Evolutionary conservation across 2,888 invertebrate genomes (phyloP).

Genomic region (Pseudococcus longispinus): DNA sequence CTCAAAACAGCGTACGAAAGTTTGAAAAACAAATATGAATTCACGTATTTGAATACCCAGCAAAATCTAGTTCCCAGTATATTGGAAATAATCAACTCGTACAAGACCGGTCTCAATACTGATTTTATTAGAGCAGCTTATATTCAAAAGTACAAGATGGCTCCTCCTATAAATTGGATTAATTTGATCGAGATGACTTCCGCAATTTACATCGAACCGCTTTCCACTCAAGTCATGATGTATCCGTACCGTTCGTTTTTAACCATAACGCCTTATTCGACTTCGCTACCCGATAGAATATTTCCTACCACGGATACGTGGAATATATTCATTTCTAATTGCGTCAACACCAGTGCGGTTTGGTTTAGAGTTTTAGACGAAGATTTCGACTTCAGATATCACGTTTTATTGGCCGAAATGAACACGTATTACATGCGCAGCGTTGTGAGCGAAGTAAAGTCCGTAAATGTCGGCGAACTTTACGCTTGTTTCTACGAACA

Average conservation of each 20-base stretch:
- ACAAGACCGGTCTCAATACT: neutral
- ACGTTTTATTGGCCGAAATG: neutral
- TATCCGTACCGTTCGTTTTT: conserved; percentile 40
- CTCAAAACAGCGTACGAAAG: neutral
- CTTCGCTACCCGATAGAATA: neutral
- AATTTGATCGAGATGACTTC: neutral
- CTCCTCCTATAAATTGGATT: conserved; percentile 38
- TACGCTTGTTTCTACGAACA: neutral
- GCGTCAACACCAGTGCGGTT: neutral
- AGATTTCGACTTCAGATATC: conserved; percentile 2
- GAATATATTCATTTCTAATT: neutral
- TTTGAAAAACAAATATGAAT: neutral
- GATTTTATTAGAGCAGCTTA: neutral
- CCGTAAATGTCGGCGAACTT: neutral
- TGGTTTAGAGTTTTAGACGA: conserved; percentile 46
- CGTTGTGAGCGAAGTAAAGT: neutral
- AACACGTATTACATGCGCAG: neutral
- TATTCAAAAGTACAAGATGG: neutral
- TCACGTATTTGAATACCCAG: neutral
- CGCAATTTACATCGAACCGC: neutral
- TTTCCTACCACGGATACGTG: neutral
- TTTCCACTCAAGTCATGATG: neutral
- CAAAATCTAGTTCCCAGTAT: neutral
- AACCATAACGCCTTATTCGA: neutral
- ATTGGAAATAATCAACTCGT: conserved; percentile 23